Base-by-base conservation (phyloP, 2,888 invertebrate genomes). In the Tipula lateralis region DNA sequence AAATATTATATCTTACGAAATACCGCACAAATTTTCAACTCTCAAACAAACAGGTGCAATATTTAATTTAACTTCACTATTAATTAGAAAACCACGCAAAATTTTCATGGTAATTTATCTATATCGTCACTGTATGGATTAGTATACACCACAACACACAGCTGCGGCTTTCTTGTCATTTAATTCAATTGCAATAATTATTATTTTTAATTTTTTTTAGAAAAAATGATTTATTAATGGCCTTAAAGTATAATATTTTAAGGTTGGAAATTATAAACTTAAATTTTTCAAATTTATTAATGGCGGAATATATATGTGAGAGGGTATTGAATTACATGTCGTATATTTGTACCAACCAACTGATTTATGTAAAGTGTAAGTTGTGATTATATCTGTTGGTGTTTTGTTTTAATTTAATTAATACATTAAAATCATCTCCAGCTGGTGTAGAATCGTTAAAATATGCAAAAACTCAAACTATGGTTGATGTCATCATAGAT, bases 81-180 rank as follows among this genome's bases (percentile, higher is more conserved):
- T 66, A 66, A 66, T 66, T 66, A 66, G 66, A 66, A 66, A 66
- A 66, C 66, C 66, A 66, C 66, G 66, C 66, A 66, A 66, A 66
- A 6, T 50, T 50, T n/a, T n/a, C n/a, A n/a, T n/a, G n/a, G n/a
- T n/a, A 50, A 36, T 36, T 50, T 39, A 13, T 50, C 16, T 16
- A 50, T 50, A n/a, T n/a, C n/a, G n/a, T 50, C 44, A 50, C 1
- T 36, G 36, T 9, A 32, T 7, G 12, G 12, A 36, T 12, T 4
- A 9, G 12, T 66, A 24, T 66, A 4, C 44, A 44, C 44, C 44
- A 44, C 39, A 39, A 44, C 44, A 2, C 19, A 44, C 44, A 44
- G 44, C 44, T 16, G 16, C 44, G n/a, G n/a, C 44, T 16, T 44
- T n/a, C 44, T 5, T 44, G 44, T 7, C 44, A 44, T 44, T 44